Conservation (phyloP, 35 echinoderm and acorn worm species). For the Ophiothrix spiculata region DNA sequence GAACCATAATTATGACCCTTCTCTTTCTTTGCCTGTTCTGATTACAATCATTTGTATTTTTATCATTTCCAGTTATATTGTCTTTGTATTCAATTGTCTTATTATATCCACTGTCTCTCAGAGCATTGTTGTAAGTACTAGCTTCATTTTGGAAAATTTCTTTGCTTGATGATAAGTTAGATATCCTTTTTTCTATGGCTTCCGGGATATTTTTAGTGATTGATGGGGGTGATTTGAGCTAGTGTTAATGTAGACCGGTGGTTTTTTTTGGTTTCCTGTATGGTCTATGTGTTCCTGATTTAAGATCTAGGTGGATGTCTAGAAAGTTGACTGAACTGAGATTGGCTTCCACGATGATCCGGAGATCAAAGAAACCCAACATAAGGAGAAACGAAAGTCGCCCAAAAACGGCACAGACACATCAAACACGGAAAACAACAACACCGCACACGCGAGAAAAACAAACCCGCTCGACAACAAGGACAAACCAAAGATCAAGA, state of each 20-base stretch:
- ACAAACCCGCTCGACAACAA: no score
- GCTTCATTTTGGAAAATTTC: background rate
- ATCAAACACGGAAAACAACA: no score
- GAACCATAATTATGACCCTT: background rate
- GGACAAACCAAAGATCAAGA: no score
- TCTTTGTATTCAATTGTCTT: background rate
- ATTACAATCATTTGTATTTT: no score
- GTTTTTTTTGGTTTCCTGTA: background rate
- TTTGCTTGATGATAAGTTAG: background rate
- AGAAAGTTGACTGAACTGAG: conserved; percentile 2
- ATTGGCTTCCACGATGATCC: background rate
- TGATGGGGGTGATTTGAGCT: background rate
- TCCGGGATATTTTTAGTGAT: background rate
- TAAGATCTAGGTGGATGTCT: background rate
- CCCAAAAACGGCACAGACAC: no score
- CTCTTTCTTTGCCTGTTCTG: background rate
- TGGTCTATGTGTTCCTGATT: background rate
- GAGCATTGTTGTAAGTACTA: background rate
- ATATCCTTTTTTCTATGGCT: background rate
- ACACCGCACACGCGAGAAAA: no score
- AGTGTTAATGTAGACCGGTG: background rate
- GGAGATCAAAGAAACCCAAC: background rate
- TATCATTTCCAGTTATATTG: background rate
- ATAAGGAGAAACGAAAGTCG: no score
- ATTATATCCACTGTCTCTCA: background rate